phyloP scores from a whole-genome alignment of 2,113 vertebrate genomes.

The Meleagris gallopavo region DNA sequence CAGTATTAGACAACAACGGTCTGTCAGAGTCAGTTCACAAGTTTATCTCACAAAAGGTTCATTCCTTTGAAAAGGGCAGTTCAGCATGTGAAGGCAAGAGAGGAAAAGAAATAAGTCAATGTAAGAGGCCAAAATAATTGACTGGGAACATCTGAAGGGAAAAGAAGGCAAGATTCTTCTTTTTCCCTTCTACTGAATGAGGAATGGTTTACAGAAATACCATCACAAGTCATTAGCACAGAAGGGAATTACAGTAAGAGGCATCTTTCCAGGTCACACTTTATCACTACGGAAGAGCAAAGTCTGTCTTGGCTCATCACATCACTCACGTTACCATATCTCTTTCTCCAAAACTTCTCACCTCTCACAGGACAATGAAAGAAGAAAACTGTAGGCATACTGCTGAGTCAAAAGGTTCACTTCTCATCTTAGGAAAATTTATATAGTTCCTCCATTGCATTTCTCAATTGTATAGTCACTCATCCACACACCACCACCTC shows the following conservation, averaged over 20 bases:
- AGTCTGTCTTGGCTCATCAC: not conserved
- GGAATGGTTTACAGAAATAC: not conserved
- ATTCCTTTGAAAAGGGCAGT: conserved; percentile 27
- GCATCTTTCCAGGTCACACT: not conserved
- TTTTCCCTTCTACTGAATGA: not conserved
- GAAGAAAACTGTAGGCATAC: not conserved
- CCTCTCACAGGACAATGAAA: not conserved
- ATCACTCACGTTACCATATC: rapidly evolving
- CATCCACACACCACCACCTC: not conserved
- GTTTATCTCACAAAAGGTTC: conserved; percentile 2
- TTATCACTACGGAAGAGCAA: not conserved
- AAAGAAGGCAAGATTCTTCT: not conserved
- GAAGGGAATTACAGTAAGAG: not conserved
- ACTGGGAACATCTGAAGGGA: not conserved
- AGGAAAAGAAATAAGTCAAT: not conserved
- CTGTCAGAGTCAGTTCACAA: conserved; percentile 21
- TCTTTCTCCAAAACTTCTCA: not conserved
- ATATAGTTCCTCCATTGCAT: not conserved
- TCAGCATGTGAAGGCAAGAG: not conserved
- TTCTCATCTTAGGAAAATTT: not conserved
- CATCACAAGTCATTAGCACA: not conserved
- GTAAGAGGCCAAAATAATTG: not conserved
- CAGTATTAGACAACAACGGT: not conserved
- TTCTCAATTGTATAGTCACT: not conserved
- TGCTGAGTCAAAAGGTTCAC: not conserved